Evolutionary conservation across 2,113 vertebrate genomes (phyloP).

Genomic region (Neogobius melanostomus): DNA sequence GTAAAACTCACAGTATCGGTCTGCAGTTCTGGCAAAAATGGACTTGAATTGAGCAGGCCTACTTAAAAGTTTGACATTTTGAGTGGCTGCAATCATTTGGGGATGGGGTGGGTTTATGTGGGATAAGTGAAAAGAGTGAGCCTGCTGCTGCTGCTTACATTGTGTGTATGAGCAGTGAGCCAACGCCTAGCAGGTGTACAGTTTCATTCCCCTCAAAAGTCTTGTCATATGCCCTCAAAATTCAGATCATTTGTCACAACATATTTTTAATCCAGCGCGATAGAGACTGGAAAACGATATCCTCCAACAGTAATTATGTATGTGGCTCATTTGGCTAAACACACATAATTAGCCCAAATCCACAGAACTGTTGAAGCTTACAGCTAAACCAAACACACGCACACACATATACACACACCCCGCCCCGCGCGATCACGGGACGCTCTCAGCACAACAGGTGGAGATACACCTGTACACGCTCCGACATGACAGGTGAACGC

Average conservation of each 20-base stretch:
- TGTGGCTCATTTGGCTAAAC: slow-evolving; percentile 43
- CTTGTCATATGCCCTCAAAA: slow-evolving; percentile 51
- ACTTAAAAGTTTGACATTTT: not conserved
- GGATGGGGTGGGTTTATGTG: slow-evolving; percentile 3
- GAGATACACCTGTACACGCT: slow-evolving; percentile 77
- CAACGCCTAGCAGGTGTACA: slow-evolving; percentile 83
- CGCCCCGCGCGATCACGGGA: slow-evolving; percentile 51
- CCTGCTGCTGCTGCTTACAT: slow-evolving; percentile 61
- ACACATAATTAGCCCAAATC: slow-evolving; percentile 59
- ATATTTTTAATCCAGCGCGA: not conserved
- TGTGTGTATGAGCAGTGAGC: slow-evolving; percentile 67
- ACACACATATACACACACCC: slow-evolving; percentile 41
- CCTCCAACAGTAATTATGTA: not conserved
- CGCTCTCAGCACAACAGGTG: slow-evolving; percentile 72
- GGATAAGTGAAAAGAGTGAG: slow-evolving; percentile 26
- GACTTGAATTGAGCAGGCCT: not conserved
- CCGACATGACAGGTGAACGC: slow-evolving; percentile 75
- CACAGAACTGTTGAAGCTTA: slow-evolving; percentile 58
- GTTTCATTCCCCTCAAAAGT: slow-evolving; percentile 76
- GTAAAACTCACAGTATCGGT: not conserved
- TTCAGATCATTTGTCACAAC: slow-evolving; percentile 9
- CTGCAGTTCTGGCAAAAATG: not conserved
- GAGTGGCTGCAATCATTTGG: not conserved
- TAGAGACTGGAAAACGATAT: not conserved
- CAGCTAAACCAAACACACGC: slow-evolving; percentile 61